Percentiles rank a stretch among this genome's conserved stretches.
Evolutionary conservation across 1,140 invertebrate genomes (phyloP).

Genomic region (Drosophila auraria): DNA sequence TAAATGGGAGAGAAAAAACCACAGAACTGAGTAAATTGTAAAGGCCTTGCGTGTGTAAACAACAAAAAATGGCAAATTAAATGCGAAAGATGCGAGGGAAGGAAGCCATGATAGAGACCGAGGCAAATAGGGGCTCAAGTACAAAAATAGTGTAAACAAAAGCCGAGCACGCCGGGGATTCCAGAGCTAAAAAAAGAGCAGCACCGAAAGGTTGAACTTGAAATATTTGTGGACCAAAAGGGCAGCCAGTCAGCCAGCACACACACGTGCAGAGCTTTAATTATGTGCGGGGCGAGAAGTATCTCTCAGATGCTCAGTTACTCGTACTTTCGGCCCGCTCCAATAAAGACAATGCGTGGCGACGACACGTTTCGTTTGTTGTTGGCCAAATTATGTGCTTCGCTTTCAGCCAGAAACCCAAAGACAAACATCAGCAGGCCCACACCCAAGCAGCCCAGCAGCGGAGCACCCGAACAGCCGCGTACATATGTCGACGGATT

Average conservation of each 20-base stretch:
- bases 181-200: constrained; percentile 28
- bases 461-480: constrained; percentile 11
- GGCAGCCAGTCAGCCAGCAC: constrained; percentile 21
- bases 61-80: constrained; percentile 33
- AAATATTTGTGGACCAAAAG: constrained; percentile 53
- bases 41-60: constrained; percentile 30
- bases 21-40: constrained; percentile 11
- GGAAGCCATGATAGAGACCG: constrained; percentile 41
- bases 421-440: constrained; percentile 42
- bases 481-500: constrained; percentile 31
- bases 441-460: constrained; percentile 13
- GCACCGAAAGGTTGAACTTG: constrained; percentile 49
- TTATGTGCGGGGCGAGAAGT: constrained; percentile 52
- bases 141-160: constrained; percentile 53
- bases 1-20: neutral
- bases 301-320: constrained; percentile 58
- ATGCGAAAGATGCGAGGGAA: constrained; percentile 43
- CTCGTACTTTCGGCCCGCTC: constrained; percentile 45
- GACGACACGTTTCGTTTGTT: constrained; percentile 65
- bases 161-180: constrained; percentile 22
- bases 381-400: constrained; percentile 44
- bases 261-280: constrained; percentile 52
- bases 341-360: constrained; percentile 29
- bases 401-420: constrained; percentile 24
- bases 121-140: constrained; percentile 42